phyloP scores from a whole-genome alignment of 1,140 invertebrate species.

The Heliconius hermathena region DNA sequence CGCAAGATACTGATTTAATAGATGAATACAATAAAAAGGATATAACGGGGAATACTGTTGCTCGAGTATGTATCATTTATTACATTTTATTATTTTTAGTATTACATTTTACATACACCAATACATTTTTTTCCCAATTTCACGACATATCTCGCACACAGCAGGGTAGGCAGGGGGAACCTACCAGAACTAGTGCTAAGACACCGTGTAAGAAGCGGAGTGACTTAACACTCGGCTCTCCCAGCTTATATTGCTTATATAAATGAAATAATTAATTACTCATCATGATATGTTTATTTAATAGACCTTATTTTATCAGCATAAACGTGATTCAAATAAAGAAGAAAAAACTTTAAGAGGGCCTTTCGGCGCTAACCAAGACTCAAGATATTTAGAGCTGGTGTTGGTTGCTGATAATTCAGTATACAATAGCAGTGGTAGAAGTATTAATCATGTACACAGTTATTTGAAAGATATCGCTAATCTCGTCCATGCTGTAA shows the following conservation, averaged over 20 bases:
- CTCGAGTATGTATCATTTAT: not conserved
- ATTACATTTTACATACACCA: too few species aligned
- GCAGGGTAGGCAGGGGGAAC: too few species aligned
- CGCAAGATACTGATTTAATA: not conserved
- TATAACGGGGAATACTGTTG: not conserved
- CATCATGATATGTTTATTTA: not conserved
- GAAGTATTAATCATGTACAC: slow-evolving; percentile 87
- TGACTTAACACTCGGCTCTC: not conserved
- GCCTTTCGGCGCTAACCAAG: slow-evolving; percentile 93
- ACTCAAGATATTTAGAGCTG: slow-evolving; percentile 95
- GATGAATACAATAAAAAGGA: not conserved
- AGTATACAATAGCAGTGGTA: slow-evolving; percentile 88
- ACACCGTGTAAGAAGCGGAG: not conserved
- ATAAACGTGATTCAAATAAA: not conserved
- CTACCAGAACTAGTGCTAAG: too few species aligned
- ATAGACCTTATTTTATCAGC: not conserved
- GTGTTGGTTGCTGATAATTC: slow-evolving; percentile 95
- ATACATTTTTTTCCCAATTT: too few species aligned
- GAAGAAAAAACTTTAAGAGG: slow-evolving; percentile 71
- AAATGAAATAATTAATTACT: not conserved
- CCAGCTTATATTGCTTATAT: not conserved
- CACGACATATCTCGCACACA: too few species aligned
- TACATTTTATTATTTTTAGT: too few species aligned
- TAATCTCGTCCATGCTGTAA: not conserved
- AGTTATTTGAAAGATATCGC: slow-evolving; percentile 51